A percentile compares a stretch with the other conserved stretches of the same genome.
Conservation (phyloP, 2,797 vertebrate genomes). For the Coregonus ussuriensis region DNA sequence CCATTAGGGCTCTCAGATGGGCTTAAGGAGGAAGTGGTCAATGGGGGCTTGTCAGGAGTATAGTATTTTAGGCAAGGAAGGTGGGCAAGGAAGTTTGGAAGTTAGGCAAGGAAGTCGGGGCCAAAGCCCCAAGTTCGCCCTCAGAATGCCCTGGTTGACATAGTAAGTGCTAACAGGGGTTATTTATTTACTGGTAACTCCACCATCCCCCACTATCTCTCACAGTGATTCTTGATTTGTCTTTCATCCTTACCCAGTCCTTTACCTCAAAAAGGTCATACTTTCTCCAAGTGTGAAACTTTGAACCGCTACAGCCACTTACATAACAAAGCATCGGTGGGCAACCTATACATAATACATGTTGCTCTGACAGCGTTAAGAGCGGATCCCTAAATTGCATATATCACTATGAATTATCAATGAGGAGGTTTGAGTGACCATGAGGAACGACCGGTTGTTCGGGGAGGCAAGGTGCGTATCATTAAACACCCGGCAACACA, state of each 20-base stretch:
- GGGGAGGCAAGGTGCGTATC: slow-evolving; percentile 3
- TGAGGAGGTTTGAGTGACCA: slow-evolving; percentile 28
- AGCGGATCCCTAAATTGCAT: slow-evolving; percentile 41
- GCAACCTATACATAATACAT: background rate
- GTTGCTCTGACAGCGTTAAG: background rate
- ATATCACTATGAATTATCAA: slow-evolving; percentile 54
- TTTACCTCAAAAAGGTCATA: background rate
- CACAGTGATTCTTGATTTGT: background rate
- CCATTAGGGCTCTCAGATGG: background rate
- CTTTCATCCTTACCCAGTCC: background rate
- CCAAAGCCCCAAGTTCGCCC: background rate
- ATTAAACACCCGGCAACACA: background rate
- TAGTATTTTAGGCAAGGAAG: background rate
- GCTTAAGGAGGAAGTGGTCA: background rate
- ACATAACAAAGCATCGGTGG: background rate
- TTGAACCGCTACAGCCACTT: background rate
- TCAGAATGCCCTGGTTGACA: background rate
- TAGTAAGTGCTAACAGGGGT: background rate
- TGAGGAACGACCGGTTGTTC: background rate
- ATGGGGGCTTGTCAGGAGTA: background rate
- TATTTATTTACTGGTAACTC: background rate
- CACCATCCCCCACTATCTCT: background rate
- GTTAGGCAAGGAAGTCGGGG: background rate
- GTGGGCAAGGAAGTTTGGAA: background rate
- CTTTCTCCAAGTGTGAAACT: background rate